A percentile compares a stretch with the other conserved stretches of the same genome.
phyloP scores from a whole-genome alignment of 2,888 invertebrate species.

The Coleophora deauratella region DNA sequence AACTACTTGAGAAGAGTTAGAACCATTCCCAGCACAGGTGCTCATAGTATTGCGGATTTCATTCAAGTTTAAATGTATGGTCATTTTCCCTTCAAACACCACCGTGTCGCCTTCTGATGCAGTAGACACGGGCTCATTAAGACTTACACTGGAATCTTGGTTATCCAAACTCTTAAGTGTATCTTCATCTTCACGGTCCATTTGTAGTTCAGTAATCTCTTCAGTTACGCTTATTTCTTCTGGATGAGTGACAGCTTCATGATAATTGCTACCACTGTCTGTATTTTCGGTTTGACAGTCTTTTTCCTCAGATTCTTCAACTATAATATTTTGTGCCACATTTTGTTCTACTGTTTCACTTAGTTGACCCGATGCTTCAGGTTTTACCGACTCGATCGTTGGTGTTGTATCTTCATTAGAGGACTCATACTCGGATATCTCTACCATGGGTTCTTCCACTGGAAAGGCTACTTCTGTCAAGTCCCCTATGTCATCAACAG shows the following conservation, averaged over 20 bases:
- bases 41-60: constrained; percentile 65
- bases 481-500: constrained; percentile 82
- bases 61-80: constrained; percentile 68
- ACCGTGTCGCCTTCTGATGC: constrained; percentile 66
- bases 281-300: constrained; percentile 52
- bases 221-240: constrained; percentile 61
- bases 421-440: constrained; percentile 61
- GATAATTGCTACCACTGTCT: constrained; percentile 61
- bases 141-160: constrained; percentile 73
- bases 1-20: constrained; percentile 43
- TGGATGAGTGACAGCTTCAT: constrained; percentile 58
- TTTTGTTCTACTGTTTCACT: constrained; percentile 20
- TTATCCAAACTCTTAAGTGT: constrained; percentile 69
- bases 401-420: constrained; percentile 55
- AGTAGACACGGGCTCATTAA: constrained; percentile 62
- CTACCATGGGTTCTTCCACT: constrained; percentile 57
- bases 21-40: constrained; percentile 55
- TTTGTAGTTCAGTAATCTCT: constrained; percentile 62
- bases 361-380: constrained; percentile 35
- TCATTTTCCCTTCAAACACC: constrained; percentile 72
- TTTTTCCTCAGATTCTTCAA: constrained; percentile 63
- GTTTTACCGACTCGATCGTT: constrained; percentile 37
- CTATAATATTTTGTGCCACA: constrained; percentile 41
- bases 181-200: constrained; percentile 70
- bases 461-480: constrained; percentile 64